These are phyloP conservation scores for Pholis gunnellus DNA, from an alignment of 2,113 vertebrate species.

Conservation along the genomic window DNA sequence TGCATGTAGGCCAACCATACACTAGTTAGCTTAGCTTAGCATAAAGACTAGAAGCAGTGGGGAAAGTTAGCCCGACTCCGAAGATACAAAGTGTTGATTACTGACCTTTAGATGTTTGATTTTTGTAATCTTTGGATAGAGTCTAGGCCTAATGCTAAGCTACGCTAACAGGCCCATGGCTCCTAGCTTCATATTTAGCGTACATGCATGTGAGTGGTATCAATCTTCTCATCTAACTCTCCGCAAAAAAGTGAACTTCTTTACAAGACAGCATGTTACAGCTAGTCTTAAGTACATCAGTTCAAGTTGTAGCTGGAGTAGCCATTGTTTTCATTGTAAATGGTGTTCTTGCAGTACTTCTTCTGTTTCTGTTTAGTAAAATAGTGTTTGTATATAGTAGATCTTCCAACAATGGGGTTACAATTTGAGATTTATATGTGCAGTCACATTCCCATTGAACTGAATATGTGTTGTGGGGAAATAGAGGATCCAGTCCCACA, in stretches of 20 bases:
- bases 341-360: neutral
- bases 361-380: constrained; percentile 21
- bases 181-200: neutral
- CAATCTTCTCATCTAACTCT: neutral
- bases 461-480: constrained; percentile 46
- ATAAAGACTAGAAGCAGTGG: neutral
- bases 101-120: neutral
- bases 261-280: neutral
- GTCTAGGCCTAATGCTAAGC: neutral
- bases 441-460: constrained; percentile 32
- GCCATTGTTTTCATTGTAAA: neutral
- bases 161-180: neutral
- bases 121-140: neutral
- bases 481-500: constrained; percentile 15
- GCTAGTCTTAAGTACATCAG: too few relatives aligned
- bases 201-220: neutral
- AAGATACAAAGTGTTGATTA: neutral
- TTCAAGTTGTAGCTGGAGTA: neutral
- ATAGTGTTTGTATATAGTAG: neutral
- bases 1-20: too few relatives aligned
- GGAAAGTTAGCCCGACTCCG: neutral
- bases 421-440: constrained; percentile 10
- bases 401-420: constrained; percentile 1
- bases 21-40: neutral
- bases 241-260: neutral